Evolutionary conservation across 2,888 invertebrate genomes (phyloP).

Genomic region (Sphecodes monilicornis): DNA sequence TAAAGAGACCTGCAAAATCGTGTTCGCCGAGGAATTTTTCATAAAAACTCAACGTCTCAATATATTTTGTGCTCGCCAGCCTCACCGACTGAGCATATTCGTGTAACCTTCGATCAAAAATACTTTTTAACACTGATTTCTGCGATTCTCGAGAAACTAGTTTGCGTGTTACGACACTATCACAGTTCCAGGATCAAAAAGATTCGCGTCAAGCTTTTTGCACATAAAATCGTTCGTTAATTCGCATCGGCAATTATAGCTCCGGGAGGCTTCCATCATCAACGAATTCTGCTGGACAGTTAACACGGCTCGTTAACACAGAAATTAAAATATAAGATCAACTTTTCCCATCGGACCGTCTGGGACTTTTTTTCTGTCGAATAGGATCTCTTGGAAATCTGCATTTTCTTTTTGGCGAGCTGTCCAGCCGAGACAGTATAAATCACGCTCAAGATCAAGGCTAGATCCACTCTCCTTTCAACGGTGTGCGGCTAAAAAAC

Average conservation of each 20-base stretch:
- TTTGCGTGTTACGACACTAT: neutral
- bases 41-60: neutral
- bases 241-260: neutral
- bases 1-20: neutral
- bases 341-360: neutral
- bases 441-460: conserved; percentile 15
- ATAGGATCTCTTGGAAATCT: neutral
- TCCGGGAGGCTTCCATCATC: neutral
- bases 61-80: neutral
- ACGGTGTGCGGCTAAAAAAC: neutral
- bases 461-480: neutral
- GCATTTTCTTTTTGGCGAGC: conserved; percentile 7
- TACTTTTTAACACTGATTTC: neutral
- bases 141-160: neutral
- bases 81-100: neutral
- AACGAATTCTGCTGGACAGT: neutral
- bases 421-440: neutral
- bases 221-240: neutral
- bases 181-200: neutral
- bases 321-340: neutral
- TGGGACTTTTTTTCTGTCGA: neutral
- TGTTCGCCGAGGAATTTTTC: neutral
- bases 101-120: neutral
- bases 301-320: neutral
- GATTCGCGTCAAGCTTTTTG: neutral